Conservation (phyloP, 2,113 vertebrate genomes). For the Odocoileus hemionus region DNA sequence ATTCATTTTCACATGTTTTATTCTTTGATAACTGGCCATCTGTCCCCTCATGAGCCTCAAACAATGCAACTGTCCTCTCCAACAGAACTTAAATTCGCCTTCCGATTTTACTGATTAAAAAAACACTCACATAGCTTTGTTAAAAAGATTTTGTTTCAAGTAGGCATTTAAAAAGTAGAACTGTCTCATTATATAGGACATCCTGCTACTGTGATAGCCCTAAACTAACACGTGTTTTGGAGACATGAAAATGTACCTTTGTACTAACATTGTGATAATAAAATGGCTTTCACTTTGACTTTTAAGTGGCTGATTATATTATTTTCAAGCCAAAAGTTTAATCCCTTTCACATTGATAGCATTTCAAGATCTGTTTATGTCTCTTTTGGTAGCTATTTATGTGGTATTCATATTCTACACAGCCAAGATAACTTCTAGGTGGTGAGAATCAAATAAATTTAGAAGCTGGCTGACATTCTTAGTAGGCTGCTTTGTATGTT, state of each 20-base stretch:
- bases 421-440: constrained; percentile 30
- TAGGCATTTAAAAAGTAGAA: neutral
- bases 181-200: neutral
- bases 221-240: neutral
- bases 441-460: constrained; percentile 34
- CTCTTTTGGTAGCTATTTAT: neutral
- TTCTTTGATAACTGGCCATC: constrained; percentile 68
- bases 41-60: constrained; percentile 51
- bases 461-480: constrained; percentile 28
- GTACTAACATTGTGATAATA: neutral
- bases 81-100: constrained; percentile 17
- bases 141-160: neutral
- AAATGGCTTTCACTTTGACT: constrained; percentile 2
- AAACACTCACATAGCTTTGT: neutral
- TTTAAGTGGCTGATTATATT: constrained; percentile 41
- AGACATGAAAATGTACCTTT: neutral
- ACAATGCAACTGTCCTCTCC: constrained; percentile 30
- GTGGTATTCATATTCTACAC: neutral
- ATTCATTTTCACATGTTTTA: constrained; percentile 68
- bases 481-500: neutral
- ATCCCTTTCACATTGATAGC: neutral
- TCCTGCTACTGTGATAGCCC: neutral
- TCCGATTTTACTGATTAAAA: neutral
- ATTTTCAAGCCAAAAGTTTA: constrained; percentile 6
- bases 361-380: neutral